A percentile compares a stretch with the other conserved stretches of the same genome.
phyloP scores from a whole-genome alignment of 2,888 invertebrate species.

The Pseudococcus jackbeardsleyi region DNA sequence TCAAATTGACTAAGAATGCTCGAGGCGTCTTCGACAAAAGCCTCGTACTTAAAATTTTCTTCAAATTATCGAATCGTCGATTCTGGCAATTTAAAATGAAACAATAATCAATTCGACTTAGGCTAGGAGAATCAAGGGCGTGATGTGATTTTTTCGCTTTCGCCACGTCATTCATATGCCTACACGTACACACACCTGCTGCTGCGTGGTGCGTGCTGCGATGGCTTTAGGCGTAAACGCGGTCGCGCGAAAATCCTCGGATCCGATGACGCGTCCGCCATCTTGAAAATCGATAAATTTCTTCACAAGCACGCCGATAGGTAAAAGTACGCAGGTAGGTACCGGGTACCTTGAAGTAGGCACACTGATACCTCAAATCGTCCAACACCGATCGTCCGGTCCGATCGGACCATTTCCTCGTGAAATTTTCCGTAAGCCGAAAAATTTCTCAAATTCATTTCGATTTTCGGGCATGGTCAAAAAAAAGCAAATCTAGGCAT shows the following conservation, averaged over 20 bases:
- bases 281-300: slow-evolving; percentile 60
- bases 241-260: slow-evolving; percentile 43
- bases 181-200: slow-evolving; percentile 16
- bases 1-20: background rate
- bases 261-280: slow-evolving; percentile 50
- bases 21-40: no score
- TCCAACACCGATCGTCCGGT: background rate
- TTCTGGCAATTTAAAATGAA: background rate
- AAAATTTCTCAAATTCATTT: slow-evolving; percentile 24
- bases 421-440: background rate
- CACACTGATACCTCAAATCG: background rate
- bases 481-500: background rate
- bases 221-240: background rate
- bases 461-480: background rate
- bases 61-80: background rate
- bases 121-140: slow-evolving; percentile 22
- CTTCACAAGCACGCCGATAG: background rate
- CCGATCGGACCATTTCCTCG: background rate
- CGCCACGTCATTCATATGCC: slow-evolving; percentile 49
- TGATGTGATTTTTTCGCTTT: slow-evolving; percentile 24
- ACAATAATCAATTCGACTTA: background rate
- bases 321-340: background rate
- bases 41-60: background rate
- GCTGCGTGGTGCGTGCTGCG: background rate
- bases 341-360: background rate